Conservation (phyloP, 2,113 vertebrate genomes). For the Leuciscus idus region DNA sequence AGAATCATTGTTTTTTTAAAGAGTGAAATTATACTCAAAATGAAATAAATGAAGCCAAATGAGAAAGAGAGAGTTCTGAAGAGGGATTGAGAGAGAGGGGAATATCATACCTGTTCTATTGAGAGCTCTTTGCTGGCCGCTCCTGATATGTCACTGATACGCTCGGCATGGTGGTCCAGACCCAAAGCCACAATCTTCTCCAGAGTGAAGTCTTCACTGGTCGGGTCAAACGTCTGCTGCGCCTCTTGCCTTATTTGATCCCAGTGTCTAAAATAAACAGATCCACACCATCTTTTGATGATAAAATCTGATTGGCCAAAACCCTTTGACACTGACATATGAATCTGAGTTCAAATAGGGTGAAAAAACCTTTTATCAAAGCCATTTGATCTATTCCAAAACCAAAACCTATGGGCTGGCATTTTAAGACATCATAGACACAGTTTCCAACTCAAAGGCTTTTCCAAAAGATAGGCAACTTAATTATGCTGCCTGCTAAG, state of each 20-base stretch:
- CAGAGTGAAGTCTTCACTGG: constrained; percentile 80
- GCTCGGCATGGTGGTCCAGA: constrained; percentile 79
- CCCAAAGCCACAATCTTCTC: constrained; percentile 82
- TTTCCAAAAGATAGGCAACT: background rate
- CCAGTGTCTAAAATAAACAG: constrained; percentile 82
- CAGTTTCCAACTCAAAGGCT: background rate
- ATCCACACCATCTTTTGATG: constrained; percentile 10
- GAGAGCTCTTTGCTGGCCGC: constrained; percentile 86
- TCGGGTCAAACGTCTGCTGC: constrained; percentile 78
- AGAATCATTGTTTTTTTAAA: background rate
- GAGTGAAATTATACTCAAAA: background rate
- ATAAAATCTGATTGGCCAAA: background rate
- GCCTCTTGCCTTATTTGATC: constrained; percentile 80
- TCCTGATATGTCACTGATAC: constrained; percentile 80
- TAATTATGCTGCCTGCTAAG: background rate
- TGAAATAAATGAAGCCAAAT: constrained; percentile 1
- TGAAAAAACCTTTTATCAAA: background rate
- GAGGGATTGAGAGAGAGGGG: background rate
- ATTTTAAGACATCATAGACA: background rate
- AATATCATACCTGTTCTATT: constrained; percentile 82
- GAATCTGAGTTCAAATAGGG: background rate
- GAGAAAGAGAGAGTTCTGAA: background rate
- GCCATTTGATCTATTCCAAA: constrained; percentile 1
- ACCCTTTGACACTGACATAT: background rate
- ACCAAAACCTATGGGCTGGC: background rate